Conservation (phyloP, 2,888 invertebrate genomes). For the Calameuta idolon region DNA sequence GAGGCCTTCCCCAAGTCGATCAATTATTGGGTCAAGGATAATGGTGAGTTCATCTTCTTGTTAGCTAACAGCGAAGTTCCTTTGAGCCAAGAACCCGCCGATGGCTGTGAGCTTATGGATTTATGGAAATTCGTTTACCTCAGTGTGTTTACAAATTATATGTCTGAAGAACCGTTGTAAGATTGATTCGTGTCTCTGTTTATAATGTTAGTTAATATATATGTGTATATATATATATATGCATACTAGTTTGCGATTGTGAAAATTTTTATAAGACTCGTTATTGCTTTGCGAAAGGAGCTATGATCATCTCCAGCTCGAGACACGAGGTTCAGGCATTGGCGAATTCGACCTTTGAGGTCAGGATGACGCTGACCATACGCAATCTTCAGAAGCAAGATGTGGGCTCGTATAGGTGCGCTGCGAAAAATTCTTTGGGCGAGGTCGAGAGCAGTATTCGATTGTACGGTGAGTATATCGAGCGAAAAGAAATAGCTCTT, state of each 20-base stretch:
- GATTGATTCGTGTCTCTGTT: background rate
- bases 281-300: slow-evolving; percentile 69
- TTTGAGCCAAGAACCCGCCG: background rate
- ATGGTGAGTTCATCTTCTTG: slow-evolving; percentile 72
- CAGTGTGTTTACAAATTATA: background rate
- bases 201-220: too few species aligned
- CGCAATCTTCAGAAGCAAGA: slow-evolving; percentile 79
- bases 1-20: slow-evolving; percentile 92
- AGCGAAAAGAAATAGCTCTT: slow-evolving; percentile 6
- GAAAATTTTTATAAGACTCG: background rate
- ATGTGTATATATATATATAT: too few species aligned
- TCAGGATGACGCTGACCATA: slow-evolving; percentile 84
- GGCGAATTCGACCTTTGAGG: slow-evolving; percentile 81
- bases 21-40: slow-evolving; percentile 90
- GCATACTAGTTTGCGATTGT: background rate
- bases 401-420: slow-evolving; percentile 86
- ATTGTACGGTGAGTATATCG: slow-evolving; percentile 79
- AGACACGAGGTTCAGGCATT: slow-evolving; percentile 83
- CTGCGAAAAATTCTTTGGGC: slow-evolving; percentile 77
- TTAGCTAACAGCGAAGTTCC: background rate
- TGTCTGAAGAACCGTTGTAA: background rate
- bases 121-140: background rate
- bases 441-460: slow-evolving; percentile 90
- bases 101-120: background rate
- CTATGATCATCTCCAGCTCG: slow-evolving; percentile 85